A percentile compares a stretch with the other conserved stretches of the same genome.
phyloP scores from a whole-genome alignment of 2,888 invertebrate genomes.

The Eupelmus urozonus region DNA sequence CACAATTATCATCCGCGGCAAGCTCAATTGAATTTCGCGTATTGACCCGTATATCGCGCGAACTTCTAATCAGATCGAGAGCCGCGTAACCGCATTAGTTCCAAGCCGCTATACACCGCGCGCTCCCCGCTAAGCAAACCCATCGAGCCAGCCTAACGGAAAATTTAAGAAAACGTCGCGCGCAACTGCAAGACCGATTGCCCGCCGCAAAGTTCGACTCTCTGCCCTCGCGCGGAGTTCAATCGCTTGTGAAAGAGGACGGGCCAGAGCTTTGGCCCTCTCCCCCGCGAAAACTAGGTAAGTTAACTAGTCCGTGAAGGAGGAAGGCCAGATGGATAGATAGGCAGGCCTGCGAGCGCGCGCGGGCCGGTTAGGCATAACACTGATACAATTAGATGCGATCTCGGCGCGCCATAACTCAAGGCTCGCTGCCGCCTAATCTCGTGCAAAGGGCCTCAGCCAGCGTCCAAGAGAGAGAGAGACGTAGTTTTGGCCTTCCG shows the following conservation, averaged over 20 bases:
- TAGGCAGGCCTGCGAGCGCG: slow-evolving; percentile 57
- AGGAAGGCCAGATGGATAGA: slow-evolving; percentile 69
- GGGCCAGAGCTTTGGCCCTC: neutral
- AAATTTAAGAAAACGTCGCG: slow-evolving; percentile 51
- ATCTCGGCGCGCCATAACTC: slow-evolving; percentile 77
- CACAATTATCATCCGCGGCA: no score
- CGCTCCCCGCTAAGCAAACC: neutral
- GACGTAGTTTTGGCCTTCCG: slow-evolving; percentile 71
- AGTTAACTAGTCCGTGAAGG: slow-evolving; percentile 60
- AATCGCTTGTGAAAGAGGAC: slow-evolving; percentile 54
- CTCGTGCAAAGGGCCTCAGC: slow-evolving; percentile 60
- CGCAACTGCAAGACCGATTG: slow-evolving; percentile 25
- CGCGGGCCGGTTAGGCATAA: slow-evolving; percentile 57
- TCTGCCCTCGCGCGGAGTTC: slow-evolving; percentile 28
- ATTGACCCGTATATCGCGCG: slow-evolving; percentile 22
- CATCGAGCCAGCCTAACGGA: slow-evolving; percentile 14
- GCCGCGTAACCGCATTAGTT: neutral
- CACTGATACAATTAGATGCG: slow-evolving; percentile 77
- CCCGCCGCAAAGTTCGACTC: slow-evolving; percentile 2
- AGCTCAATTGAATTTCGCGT: slow-evolving; percentile 32
- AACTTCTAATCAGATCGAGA: slow-evolving; percentile 41
- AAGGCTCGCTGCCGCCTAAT: slow-evolving; percentile 76
- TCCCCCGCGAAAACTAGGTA: slow-evolving; percentile 54
- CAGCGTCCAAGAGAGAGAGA: slow-evolving; percentile 1
- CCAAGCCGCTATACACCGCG: neutral